Conservation (phyloP, 2,888 invertebrate genomes). For the Cryptocheilus praepositus region DNA sequence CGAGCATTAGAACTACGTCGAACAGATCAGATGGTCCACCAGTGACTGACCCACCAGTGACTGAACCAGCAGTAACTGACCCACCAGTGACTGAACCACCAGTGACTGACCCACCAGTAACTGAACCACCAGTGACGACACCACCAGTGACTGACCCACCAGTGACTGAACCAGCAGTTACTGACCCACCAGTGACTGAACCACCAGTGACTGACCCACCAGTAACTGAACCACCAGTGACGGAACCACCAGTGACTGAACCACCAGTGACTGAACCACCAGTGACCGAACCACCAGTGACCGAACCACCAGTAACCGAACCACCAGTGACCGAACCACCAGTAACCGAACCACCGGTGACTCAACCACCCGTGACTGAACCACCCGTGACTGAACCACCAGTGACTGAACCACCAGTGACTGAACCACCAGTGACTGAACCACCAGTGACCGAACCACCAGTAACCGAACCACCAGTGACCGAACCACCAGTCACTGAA, state of each 20-base stretch:
- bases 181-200: too few species aligned
- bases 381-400: not conserved
- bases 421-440: too few species aligned
- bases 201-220: not conserved
- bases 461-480: not conserved
- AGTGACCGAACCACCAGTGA: not conserved
- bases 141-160: not conserved
- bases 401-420: not conserved
- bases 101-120: too few species aligned
- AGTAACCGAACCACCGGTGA: not conserved
- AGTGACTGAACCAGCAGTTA: not conserved
- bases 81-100: not conserved
- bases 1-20: not conserved
- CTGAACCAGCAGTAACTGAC: not conserved
- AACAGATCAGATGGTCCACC: not conserved
- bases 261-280: too few species aligned
- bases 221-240: not conserved
- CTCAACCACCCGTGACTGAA: too few species aligned
- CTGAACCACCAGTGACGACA: too few species aligned
- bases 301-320: not conserved
- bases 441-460: not conserved
- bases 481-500: too few species aligned
- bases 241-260: too few species aligned
- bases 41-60: too few species aligned
- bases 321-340: not conserved